These are phyloP conservation scores for Drosophila rhopaloa DNA, from an alignment of 1,140 invertebrate genomes.

Conservation along the genomic window DNA sequence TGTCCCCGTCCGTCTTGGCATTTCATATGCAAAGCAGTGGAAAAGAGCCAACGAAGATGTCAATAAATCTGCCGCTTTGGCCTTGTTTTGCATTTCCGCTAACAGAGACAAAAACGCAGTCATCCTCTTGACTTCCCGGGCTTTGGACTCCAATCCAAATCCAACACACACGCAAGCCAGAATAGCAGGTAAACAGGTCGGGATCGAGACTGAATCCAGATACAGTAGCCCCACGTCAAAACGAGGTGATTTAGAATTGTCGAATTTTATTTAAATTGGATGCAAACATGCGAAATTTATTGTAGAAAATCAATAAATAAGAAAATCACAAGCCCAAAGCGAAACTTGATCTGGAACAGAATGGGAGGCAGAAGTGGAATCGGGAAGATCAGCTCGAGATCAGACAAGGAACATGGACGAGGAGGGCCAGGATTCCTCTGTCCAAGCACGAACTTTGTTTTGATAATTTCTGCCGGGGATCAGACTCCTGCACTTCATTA, in stretches of 20 bases:
- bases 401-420: slow-evolving; percentile 12
- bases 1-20: slow-evolving; percentile 39
- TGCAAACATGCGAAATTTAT: slow-evolving; percentile 84
- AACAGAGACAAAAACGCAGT: slow-evolving; percentile 61
- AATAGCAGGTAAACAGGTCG: slow-evolving; percentile 32
- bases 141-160: neutral
- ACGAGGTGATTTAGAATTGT: slow-evolving; percentile 85
- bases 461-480: slow-evolving; percentile 54
- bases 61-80: slow-evolving; percentile 81
- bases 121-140: slow-evolving; percentile 18
- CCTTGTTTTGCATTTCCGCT: slow-evolving; percentile 83
- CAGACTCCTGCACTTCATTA: slow-evolving; percentile 55
- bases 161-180: slow-evolving; percentile 54
- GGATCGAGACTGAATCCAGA: slow-evolving; percentile 10
- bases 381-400: slow-evolving; percentile 37
- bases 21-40: slow-evolving; percentile 78
- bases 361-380: slow-evolving; percentile 7
- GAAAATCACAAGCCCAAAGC: slow-evolving; percentile 69
- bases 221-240: slow-evolving; percentile 84
- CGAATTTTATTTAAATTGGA: slow-evolving; percentile 85
- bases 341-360: slow-evolving; percentile 66
- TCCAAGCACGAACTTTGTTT: slow-evolving; percentile 56
- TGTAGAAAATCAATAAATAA: slow-evolving; percentile 85
- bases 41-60: slow-evolving; percentile 72
- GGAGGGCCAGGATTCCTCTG: slow-evolving; percentile 7